Evolutionary conservation across 2,797 vertebrate genomes (phyloP).

Genomic region (Paedocypris micromegethes): DNA sequence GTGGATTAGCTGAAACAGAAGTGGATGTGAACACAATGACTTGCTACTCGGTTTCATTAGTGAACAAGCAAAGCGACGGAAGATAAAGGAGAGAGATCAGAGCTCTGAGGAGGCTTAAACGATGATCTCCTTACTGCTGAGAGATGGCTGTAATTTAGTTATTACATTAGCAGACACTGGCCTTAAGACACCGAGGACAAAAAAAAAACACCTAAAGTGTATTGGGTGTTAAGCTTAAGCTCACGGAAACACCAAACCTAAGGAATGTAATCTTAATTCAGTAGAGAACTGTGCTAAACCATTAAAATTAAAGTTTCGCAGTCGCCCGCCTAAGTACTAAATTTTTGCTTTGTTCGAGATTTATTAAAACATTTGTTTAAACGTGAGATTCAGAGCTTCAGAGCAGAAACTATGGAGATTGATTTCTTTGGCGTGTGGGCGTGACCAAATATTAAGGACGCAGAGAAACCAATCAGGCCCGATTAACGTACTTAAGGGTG

Average conservation of each 20-base stretch:
- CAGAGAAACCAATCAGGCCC: no score
- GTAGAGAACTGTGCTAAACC: slow-evolving; percentile 5
- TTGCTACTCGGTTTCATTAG: slow-evolving; percentile 17
- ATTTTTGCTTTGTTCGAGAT: no score
- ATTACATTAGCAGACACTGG: slow-evolving; percentile 28
- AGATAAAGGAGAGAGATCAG: slow-evolving; percentile 8
- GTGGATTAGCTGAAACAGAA: slow-evolving; percentile 15
- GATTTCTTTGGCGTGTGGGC: no score
- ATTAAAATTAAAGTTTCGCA: background rate
- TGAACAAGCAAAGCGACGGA: background rate
- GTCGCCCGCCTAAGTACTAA: no score
- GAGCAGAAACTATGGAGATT: no score
- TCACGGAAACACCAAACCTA: slow-evolving; percentile 37
- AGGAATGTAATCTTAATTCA: slow-evolving; percentile 48
- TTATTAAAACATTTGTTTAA: no score
- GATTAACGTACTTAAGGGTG: no score
- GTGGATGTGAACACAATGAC: slow-evolving; percentile 17
- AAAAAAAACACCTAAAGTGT: slow-evolving; percentile 8
- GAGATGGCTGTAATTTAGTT: slow-evolving; percentile 15
- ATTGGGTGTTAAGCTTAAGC: slow-evolving; percentile 44
- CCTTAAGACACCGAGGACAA: slow-evolving; percentile 43
- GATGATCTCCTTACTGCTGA: slow-evolving; percentile 15
- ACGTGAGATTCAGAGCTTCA: no score
- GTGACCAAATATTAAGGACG: no score
- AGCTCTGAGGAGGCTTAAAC: slow-evolving; percentile 28